Conservation (phyloP, 2,888 invertebrate species). For the Argyra leucocephala region DNA sequence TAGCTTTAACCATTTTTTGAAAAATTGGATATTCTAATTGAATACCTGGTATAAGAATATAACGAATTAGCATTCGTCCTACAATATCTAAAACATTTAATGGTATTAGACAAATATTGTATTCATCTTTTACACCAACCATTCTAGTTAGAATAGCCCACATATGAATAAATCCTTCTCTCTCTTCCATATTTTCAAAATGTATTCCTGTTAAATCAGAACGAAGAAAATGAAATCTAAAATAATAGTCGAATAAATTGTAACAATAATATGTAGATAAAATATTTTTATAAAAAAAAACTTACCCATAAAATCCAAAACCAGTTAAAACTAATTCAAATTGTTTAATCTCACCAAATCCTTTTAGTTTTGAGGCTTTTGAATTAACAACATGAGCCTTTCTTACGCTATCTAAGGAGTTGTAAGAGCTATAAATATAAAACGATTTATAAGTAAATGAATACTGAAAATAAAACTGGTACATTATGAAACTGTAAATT, state of each 20-base stretch:
- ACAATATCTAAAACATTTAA: slow-evolving; percentile 7
- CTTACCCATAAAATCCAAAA: not conserved
- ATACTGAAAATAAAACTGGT: too few species aligned
- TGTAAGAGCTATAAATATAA: not conserved
- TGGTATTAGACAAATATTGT: slow-evolving; percentile 10
- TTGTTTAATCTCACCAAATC: not conserved
- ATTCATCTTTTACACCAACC: slow-evolving; percentile 14
- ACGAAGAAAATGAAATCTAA: not conserved
- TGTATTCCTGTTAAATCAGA: slow-evolving; percentile 6
- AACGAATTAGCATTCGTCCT: slow-evolving; percentile 7
- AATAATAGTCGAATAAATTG: not conserved
- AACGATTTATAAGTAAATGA: too few species aligned
- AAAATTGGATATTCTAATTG: slow-evolving; percentile 7
- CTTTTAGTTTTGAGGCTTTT: not conserved
- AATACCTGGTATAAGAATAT: slow-evolving; percentile 12
- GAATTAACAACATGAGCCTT: not conserved
- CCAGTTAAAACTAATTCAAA: not conserved
- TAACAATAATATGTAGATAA: too few species aligned
- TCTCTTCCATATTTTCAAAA: not conserved
- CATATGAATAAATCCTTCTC: slow-evolving; percentile 15
- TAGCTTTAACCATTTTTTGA: not conserved
- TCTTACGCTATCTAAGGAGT: not conserved
- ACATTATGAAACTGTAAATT: too few species aligned
- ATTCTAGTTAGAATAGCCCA: slow-evolving; percentile 12
- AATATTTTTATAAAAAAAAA: not conserved